Evolutionary conservation across 2,797 vertebrate species (phyloP), one percentile per base, ranked within the genome.

Genomic region (Anniella stebbinsi): DNA sequence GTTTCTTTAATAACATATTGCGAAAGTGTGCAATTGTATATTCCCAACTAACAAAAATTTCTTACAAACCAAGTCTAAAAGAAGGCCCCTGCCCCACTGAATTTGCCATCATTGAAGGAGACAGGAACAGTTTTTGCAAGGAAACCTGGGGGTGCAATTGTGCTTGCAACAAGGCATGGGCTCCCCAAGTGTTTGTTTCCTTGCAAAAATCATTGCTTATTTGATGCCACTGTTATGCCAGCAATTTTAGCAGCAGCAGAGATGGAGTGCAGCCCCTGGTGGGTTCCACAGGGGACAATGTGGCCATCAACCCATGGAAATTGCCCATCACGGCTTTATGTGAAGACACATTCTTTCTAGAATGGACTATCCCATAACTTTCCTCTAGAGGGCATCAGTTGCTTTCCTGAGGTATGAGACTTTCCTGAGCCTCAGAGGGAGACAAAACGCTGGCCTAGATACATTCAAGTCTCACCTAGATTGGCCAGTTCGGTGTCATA

Each of bases 361-460:
- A 86, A 25, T 21, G 28, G n/a, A 9, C 6, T 36, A 73, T 83
- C 33, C 63, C 38, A 66, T 72, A 28, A 54, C 4, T 48, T 78
- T 78, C 88, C 91, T 80, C 91, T 87, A 92, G 91, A 41, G 88
- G 88, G 84, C 57, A 83, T 10, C 41, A 8, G 51, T 51, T 48
- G 25, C 36, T 83, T 78, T 83, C 77, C 80, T 30, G 41, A 70
- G 33, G 38, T 48, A 87, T 41, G 67, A n/a, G 36, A 15, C 45
- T 60, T 57, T 63, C 85, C 36, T 33, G 36, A 63, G 57, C 48
- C 38, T 45, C 67, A 25, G 30, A 51, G 8, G 76, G 72, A 72
- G 51, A 80, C 70, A 36, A 60, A 76, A 75, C 41, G 66, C 78
- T 87, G 84, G 70, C 89, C 86, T 77, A 90, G 28, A 84, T 90